phyloP scores from a whole-genome alignment of 2,888 invertebrate genomes.

The Epistrophe eligans region DNA sequence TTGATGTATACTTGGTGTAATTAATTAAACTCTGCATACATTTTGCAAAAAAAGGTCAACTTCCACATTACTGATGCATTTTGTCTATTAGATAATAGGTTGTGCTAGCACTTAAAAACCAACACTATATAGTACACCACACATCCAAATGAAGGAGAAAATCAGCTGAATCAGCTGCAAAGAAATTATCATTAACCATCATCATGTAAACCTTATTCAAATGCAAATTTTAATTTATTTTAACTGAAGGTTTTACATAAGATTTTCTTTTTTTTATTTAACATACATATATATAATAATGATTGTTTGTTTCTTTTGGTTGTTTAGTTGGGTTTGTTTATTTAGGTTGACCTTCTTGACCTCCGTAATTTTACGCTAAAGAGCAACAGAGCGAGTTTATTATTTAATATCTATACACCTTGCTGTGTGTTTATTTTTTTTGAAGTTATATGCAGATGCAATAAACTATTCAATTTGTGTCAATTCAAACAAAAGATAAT shows the following conservation, averaged over 20 bases:
- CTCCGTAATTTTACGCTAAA: constrained; percentile 40
- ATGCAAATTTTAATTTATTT: constrained; percentile 68
- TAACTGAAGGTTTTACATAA: constrained; percentile 58
- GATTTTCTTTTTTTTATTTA: constrained; percentile 27
- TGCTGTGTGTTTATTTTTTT: not conserved
- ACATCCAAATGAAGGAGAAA: constrained; percentile 18
- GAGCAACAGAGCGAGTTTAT: constrained; percentile 44
- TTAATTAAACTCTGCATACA: constrained; percentile 4
- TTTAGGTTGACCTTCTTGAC: constrained; percentile 53
- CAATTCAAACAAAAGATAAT: constrained; percentile 54
- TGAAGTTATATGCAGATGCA: constrained; percentile 4
- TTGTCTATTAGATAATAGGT: constrained; percentile 29
- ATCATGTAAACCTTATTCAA: constrained; percentile 55
- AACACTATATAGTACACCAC: not conserved
- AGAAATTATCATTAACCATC: constrained; percentile 43
- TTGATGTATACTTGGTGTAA: not conserved
- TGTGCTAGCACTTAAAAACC: not conserved
- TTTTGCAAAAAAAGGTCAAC: constrained; percentile 20
- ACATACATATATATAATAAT: constrained; percentile 2
- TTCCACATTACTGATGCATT: constrained; percentile 36
- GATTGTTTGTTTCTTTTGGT: constrained; percentile 27
- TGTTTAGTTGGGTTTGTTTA: not conserved
- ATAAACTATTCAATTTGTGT: constrained; percentile 52
- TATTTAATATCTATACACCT: constrained; percentile 34
- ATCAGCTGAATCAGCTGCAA: constrained; percentile 35